These are phyloP conservation scores for Drosophila incognita DNA, from an alignment of 2,888 invertebrate genomes.

Conservation along the genomic window DNA sequence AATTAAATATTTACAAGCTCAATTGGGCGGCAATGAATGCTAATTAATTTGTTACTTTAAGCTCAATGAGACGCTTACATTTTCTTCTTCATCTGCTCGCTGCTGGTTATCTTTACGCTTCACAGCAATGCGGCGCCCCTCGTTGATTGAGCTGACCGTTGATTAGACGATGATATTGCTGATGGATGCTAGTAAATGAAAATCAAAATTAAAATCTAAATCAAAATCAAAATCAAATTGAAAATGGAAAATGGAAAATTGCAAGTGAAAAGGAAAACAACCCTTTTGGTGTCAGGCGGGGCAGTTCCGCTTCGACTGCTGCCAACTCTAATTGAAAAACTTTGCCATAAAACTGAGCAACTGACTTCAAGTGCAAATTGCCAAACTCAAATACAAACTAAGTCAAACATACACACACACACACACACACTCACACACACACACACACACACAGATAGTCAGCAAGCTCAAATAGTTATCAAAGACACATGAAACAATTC, in stretches of 20 bases:
- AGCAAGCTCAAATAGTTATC: constrained; percentile 63
- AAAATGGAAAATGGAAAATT: background rate
- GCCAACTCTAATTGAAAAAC: constrained; percentile 76
- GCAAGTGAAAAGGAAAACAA: constrained; percentile 44
- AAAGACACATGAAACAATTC: constrained; percentile 68
- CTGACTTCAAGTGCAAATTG: constrained; percentile 59
- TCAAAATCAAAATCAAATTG: constrained; percentile 7
- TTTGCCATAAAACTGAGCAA: constrained; percentile 50
- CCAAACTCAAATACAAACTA: constrained; percentile 58
- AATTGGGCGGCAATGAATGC: constrained; percentile 76
- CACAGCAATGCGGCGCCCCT: constrained; percentile 26
- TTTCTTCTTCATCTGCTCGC: constrained; percentile 11
- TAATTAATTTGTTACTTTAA: constrained; percentile 72
- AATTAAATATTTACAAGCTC: constrained; percentile 80
- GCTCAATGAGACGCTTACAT: constrained; percentile 29
- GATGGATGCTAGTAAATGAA: constrained; percentile 22
- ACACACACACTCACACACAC: background rate
- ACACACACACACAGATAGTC: background rate
- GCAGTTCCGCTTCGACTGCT: constrained; percentile 45
- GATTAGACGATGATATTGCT: constrained; percentile 41
- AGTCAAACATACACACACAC: background rate
- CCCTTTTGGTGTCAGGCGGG: constrained; percentile 52
- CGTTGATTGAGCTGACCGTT: constrained; percentile 47
- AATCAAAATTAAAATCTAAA: background rate
- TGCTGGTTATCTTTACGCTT: constrained; percentile 69